Evolutionary conservation across 2,113 vertebrate species (phyloP).

Genomic region (Hypomesus transpacificus): DNA sequence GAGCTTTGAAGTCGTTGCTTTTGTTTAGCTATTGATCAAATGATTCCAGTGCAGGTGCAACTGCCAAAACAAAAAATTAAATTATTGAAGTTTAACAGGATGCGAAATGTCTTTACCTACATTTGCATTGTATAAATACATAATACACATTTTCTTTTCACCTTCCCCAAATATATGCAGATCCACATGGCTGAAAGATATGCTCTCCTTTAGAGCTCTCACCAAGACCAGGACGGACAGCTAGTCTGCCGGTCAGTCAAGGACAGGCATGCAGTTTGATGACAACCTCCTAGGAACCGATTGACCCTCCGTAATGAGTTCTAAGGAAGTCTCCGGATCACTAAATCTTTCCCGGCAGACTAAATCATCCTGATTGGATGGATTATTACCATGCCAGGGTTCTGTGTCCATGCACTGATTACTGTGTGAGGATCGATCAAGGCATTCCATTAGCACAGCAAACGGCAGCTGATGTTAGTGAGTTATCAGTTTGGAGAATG

Average conservation of each 20-base stretch:
- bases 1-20: slow-evolving; percentile 65
- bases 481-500: neutral
- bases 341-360: neutral
- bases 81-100: neutral
- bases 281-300: neutral
- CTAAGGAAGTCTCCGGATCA: neutral
- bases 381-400: neutral
- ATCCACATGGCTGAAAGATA: no score
- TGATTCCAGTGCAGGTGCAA: slow-evolving; percentile 54
- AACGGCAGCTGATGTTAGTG: neutral
- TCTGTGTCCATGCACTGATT: slow-evolving; percentile 37
- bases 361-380: neutral
- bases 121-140: neutral
- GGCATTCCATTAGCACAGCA: slow-evolving; percentile 32
- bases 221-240: neutral
- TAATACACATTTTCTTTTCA: neutral
- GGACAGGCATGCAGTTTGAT: slow-evolving; percentile 7
- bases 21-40: slow-evolving; percentile 44
- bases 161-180: no score
- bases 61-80: slow-evolving; percentile 19
- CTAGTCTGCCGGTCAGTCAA: neutral
- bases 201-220: no score
- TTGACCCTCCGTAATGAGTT: slow-evolving; percentile 3
- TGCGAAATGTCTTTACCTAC: no score
- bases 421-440: slow-evolving; percentile 21